Evolutionary conservation across 2,888 invertebrate genomes (phyloP).

Genomic region (Schrankia costaestrigalis): DNA sequence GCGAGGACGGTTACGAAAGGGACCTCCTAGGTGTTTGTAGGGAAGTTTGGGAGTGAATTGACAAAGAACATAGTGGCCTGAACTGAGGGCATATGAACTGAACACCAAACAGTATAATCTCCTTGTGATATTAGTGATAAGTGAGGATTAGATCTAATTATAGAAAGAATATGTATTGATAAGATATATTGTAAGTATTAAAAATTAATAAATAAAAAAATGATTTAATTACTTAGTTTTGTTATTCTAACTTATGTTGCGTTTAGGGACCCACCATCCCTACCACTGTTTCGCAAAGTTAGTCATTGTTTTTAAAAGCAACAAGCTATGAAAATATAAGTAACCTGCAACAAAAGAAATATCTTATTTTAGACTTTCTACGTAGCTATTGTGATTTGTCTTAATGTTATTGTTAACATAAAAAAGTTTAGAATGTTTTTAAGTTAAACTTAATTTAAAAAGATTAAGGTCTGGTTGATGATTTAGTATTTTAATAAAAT

Average conservation of each 20-base stretch:
- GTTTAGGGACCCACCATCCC: no score
- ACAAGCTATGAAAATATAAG: no score
- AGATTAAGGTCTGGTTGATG: no score
- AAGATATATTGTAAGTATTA: constrained; percentile 10
- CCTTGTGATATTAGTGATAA: constrained; percentile 48
- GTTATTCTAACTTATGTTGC: no score
- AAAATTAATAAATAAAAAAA: neutral
- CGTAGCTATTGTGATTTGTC: no score
- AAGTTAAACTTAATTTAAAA: no score
- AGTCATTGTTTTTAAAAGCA: no score
- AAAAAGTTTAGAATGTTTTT: no score
- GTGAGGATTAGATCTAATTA: constrained; percentile 15
- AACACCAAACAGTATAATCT: constrained; percentile 14
- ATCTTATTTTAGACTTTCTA: neutral
- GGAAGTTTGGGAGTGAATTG: constrained; percentile 56
- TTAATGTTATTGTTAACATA: no score
- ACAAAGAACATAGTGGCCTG: neutral
- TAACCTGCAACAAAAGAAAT: neutral
- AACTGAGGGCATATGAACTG: no score
- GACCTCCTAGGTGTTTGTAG: constrained; percentile 63
- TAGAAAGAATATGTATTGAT: constrained; percentile 6
- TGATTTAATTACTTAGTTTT: neutral
- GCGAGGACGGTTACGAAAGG: constrained; percentile 57
- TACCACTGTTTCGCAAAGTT: no score
- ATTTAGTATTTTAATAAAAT: no score